A percentile compares a stretch with the other conserved stretches of the same genome.
Evolutionary conservation across 2,888 invertebrate species (phyloP).

Genomic region (Pharmacophagus antenor): DNA sequence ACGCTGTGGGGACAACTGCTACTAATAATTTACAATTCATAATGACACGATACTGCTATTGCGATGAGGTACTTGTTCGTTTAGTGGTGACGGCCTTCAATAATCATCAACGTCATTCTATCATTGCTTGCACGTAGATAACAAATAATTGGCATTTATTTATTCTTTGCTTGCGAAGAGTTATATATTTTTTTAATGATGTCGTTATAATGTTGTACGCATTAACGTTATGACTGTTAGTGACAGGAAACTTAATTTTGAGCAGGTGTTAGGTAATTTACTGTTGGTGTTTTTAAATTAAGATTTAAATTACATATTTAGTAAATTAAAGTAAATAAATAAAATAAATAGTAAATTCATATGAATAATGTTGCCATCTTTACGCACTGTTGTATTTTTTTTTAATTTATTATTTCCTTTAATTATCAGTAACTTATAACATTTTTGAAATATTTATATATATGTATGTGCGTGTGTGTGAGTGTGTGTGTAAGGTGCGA

Average conservation of each 20-base stretch:
- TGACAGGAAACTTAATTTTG: not conserved
- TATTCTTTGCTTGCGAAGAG: constrained; percentile 12
- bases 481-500: not conserved
- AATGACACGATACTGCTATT: constrained; percentile 22
- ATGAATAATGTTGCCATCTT: not conserved
- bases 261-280: not conserved
- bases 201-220: not conserved
- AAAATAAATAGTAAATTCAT: too few relatives aligned
- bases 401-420: not conserved
- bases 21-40: constrained; percentile 9
- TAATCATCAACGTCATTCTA: constrained; percentile 39
- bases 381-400: not conserved
- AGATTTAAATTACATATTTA: too few relatives aligned
- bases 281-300: not conserved
- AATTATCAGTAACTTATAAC: too few relatives aligned
- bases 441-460: too few relatives aligned
- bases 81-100: constrained; percentile 36
- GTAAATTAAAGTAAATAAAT: not conserved
- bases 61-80: constrained; percentile 21
- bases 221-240: not conserved
- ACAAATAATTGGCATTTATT: constrained; percentile 30
- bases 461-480: too few relatives aligned
- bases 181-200: too few relatives aligned
- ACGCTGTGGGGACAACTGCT: constrained; percentile 4
- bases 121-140: constrained; percentile 35